These are phyloP conservation scores for Lateolabrax maculatus DNA, from an alignment of 2,797 vertebrate species.

Conservation along the genomic window DNA sequence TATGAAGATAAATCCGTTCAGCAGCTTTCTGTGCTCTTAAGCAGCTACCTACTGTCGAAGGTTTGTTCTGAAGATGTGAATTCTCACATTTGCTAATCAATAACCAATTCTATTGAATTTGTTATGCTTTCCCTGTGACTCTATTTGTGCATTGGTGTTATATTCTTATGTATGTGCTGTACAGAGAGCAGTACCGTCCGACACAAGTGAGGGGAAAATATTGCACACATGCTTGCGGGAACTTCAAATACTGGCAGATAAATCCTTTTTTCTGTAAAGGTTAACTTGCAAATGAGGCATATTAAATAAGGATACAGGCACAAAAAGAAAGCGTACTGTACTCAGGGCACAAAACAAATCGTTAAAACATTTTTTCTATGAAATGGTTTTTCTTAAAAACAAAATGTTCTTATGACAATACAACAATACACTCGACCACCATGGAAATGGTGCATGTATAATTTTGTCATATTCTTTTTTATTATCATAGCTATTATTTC, in stretches of 20 bases:
- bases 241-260: conserved; percentile 64
- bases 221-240: conserved; percentile 71
- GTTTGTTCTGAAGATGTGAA: conserved; percentile 54
- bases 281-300: conserved; percentile 71
- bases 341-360: conserved; percentile 62
- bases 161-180: conserved; percentile 64
- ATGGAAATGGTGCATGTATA: conserved; percentile 87
- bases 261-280: conserved; percentile 51
- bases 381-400: conserved; percentile 53
- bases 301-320: conserved; percentile 70
- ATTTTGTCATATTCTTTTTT: conserved; percentile 87
- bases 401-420: conserved; percentile 68
- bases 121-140: conserved; percentile 46
- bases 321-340: conserved; percentile 66
- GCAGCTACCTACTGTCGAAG: conserved; percentile 56
- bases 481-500: conserved; percentile 89
- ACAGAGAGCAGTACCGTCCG: conserved; percentile 44
- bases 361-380: conserved; percentile 44
- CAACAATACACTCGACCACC: conserved; percentile 87
- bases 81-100: conserved; percentile 43
- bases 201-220: conserved; percentile 54
- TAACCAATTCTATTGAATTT: conserved; percentile 30
- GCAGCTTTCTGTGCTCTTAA: conserved; percentile 65
- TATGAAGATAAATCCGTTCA: conserved; percentile 59
- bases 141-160: conserved; percentile 65